A percentile compares a stretch with the other conserved stretches of the same genome.
These are phyloP conservation scores for Ecliptopera silaceata DNA, from an alignment of 2,888 invertebrate genomes.

Conservation along the genomic window DNA sequence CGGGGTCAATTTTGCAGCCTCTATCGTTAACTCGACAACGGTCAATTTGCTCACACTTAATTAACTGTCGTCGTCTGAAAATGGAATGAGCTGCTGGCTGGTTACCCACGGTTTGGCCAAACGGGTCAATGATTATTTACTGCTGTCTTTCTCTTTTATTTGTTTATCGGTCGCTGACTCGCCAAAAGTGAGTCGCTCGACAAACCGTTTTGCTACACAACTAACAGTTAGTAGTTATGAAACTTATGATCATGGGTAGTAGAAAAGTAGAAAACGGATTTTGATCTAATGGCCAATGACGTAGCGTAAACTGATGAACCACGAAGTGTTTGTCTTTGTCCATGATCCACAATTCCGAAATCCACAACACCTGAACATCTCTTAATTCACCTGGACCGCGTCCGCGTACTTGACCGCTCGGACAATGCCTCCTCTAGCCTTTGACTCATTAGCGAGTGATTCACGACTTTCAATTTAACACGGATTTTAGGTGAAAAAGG, in stretches of 20 bases:
- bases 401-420: slow-evolving; percentile 27
- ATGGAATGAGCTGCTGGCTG: slow-evolving; percentile 33
- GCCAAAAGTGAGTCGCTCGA: neutral
- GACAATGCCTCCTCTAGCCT: slow-evolving; percentile 15
- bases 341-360: slow-evolving; percentile 11
- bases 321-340: slow-evolving; percentile 9
- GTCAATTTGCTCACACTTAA: slow-evolving; percentile 39
- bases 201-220: too few species aligned
- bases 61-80: slow-evolving; percentile 31
- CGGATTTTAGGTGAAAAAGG: slow-evolving; percentile 14
- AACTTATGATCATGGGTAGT: too few species aligned
- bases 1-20: slow-evolving; percentile 42
- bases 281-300: too few species aligned
- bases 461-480: slow-evolving; percentile 22
- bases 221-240: too few species aligned
- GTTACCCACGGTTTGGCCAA: slow-evolving; percentile 28
- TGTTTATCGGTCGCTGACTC: slow-evolving; percentile 13
- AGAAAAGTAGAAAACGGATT: too few species aligned
- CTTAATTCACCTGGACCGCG: slow-evolving; percentile 19
- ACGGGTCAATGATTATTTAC: slow-evolving; percentile 27
- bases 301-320: neutral
- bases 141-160: slow-evolving; percentile 16
- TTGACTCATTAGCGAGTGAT: slow-evolving; percentile 9
- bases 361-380: slow-evolving; percentile 19
- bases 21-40: slow-evolving; percentile 28